phyloP scores from a whole-genome alignment of 1,140 invertebrate genomes.

The Aplysia californica region DNA sequence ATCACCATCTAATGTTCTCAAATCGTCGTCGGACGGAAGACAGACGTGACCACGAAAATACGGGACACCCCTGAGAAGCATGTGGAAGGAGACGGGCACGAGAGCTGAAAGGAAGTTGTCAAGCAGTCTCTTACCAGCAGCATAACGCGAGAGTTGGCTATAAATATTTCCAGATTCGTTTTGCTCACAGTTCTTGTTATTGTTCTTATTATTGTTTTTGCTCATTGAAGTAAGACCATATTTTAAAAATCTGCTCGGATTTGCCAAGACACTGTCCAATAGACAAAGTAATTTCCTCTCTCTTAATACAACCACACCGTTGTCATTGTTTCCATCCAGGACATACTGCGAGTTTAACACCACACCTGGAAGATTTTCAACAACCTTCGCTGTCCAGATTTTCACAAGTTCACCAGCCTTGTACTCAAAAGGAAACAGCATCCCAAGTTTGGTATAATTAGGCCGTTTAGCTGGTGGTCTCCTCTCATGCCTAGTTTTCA shows the following conservation, averaged over 20 bases:
- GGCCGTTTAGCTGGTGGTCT: slow-evolving; percentile 85
- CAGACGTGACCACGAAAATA: slow-evolving; percentile 53
- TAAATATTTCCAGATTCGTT: neutral
- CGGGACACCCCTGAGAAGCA: slow-evolving; percentile 52
- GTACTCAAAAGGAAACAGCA: slow-evolving; percentile 80
- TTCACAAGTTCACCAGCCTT: slow-evolving; percentile 69
- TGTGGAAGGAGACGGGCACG: slow-evolving; percentile 48
- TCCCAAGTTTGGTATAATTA: slow-evolving; percentile 83
- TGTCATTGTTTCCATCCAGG: neutral
- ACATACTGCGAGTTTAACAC: neutral
- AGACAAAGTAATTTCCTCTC: slow-evolving; percentile 22
- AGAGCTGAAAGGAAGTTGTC: slow-evolving; percentile 26
- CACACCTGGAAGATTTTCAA: slow-evolving; percentile 37
- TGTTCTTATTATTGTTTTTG: neutral
- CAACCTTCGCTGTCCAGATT: slow-evolving; percentile 54
- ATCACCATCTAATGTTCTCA: slow-evolving; percentile 66
- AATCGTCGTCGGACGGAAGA: slow-evolving; percentile 72
- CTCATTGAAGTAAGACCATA: too few species aligned
- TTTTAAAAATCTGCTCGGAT: slow-evolving; percentile 55
- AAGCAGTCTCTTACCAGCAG: neutral
- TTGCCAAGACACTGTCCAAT: neutral
- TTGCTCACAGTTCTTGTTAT: neutral
- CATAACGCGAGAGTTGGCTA: too few species aligned
- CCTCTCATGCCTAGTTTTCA: slow-evolving; percentile 48
- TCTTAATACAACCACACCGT: neutral